These are phyloP conservation scores for Venusia cambrica DNA, from an alignment of 2,888 invertebrate genomes.

Conservation along the genomic window DNA sequence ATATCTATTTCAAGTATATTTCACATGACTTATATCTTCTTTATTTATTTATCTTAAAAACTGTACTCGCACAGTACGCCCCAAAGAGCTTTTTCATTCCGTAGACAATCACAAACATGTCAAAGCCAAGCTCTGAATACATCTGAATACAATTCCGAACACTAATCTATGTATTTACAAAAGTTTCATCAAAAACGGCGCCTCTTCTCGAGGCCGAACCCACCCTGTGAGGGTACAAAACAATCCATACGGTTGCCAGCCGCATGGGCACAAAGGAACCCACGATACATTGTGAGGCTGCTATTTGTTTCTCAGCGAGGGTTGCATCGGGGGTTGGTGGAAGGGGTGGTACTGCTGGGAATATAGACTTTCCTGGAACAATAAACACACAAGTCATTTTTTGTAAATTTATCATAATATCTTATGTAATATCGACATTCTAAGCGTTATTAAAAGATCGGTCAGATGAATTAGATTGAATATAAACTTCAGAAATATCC, in stretches of 20 bases:
- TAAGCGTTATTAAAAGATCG: too few species aligned
- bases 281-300: slow-evolving; percentile 32
- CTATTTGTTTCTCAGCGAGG: slow-evolving; percentile 59
- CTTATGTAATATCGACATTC: too few species aligned
- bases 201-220: slow-evolving; percentile 35
- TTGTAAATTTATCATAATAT: not conserved
- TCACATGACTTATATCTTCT: slow-evolving; percentile 25
- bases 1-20: slow-evolving; percentile 23
- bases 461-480: too few species aligned
- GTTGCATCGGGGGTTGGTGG: slow-evolving; percentile 69
- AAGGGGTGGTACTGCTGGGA: slow-evolving; percentile 69
- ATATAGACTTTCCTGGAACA: slow-evolving; percentile 61
- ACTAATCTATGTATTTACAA: slow-evolving; percentile 34
- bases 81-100: slow-evolving; percentile 11
- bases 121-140: slow-evolving; percentile 27
- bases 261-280: slow-evolving; percentile 47
- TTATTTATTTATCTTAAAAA: slow-evolving; percentile 21
- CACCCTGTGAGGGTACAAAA: slow-evolving; percentile 38
- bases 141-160: too few species aligned
- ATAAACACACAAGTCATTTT: slow-evolving; percentile 2
- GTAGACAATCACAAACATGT: slow-evolving; percentile 19
- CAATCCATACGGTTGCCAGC: slow-evolving; percentile 57
- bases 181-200: slow-evolving; percentile 51
- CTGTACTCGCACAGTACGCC: slow-evolving; percentile 10
- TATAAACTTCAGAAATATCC: too few species aligned